phyloP scores from a whole-genome alignment of 2,113 vertebrate species.

The Oenanthe oenanthe region DNA sequence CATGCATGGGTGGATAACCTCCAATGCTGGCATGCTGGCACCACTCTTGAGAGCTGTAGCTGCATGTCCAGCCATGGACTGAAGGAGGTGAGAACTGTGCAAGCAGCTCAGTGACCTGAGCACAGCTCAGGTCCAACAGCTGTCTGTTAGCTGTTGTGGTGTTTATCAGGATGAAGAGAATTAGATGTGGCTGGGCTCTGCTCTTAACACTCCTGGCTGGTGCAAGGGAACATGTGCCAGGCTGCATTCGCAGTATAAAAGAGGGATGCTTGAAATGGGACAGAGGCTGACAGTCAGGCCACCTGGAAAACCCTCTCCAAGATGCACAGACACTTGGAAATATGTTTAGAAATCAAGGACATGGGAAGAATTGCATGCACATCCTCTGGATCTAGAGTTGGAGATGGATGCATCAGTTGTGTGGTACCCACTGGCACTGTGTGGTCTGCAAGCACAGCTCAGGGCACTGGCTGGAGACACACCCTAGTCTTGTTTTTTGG shows the following conservation, averaged over 20 bases:
- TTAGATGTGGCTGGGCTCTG: background rate
- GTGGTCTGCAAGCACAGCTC: background rate
- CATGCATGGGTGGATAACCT: background rate
- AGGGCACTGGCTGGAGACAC: background rate
- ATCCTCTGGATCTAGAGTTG: background rate
- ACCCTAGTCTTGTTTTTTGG: accelerated
- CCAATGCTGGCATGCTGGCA: background rate
- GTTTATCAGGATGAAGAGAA: background rate
- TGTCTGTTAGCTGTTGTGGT: background rate
- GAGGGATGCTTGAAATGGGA: background rate
- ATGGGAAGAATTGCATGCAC: background rate
- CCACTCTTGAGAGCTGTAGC: background rate
- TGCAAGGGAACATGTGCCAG: background rate
- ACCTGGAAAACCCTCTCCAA: background rate
- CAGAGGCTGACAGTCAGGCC: background rate
- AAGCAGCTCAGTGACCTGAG: background rate
- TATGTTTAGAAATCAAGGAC: background rate
- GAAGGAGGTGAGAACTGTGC: background rate
- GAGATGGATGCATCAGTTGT: background rate
- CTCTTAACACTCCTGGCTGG: background rate
- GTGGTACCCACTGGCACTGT: background rate
- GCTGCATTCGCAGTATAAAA: background rate
- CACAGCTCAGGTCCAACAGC: background rate
- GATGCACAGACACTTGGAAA: accelerated
- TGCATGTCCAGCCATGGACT: background rate